These are phyloP conservation scores for Conomelus anceps DNA, from an alignment of 2,888 invertebrate species.

Conservation along the genomic window DNA sequence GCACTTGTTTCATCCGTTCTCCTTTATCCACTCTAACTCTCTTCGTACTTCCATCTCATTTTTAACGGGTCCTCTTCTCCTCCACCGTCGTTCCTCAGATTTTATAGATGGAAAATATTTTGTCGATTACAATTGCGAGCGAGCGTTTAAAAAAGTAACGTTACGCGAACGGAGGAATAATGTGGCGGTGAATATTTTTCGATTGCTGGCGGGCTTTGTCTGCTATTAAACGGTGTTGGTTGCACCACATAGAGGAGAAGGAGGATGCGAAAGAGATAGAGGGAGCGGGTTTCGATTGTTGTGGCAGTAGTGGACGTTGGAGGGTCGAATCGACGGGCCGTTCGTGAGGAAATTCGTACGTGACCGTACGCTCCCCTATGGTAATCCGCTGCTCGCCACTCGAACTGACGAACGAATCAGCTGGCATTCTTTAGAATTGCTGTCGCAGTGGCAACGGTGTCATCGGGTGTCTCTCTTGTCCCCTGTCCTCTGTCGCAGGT, in stretches of 20 bases:
- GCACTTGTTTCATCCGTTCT: neutral
- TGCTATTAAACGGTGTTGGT: neutral
- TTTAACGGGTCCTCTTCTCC: neutral
- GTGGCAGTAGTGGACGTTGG: no score
- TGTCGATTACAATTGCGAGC: neutral
- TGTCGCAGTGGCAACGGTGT: neutral
- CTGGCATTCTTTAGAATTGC: neutral
- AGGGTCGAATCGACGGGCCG: neutral
- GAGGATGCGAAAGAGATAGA: neutral
- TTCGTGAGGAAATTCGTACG: neutral
- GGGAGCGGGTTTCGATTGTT: neutral
- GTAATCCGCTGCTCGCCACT: neutral
- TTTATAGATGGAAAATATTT: neutral
- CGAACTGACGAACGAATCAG: neutral
- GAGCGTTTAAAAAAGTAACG: neutral
- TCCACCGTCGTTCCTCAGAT: neutral
- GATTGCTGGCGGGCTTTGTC: neutral
- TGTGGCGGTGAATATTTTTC: neutral
- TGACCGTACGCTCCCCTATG: neutral
- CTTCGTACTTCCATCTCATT: no score
- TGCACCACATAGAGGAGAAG: neutral
- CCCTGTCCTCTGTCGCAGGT: no score
- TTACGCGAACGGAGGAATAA: neutral
- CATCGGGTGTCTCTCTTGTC: neutral
- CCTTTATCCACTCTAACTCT: no score